Conservation (phyloP, 2,113 vertebrate species). For the Nycticorax nycticorax region DNA sequence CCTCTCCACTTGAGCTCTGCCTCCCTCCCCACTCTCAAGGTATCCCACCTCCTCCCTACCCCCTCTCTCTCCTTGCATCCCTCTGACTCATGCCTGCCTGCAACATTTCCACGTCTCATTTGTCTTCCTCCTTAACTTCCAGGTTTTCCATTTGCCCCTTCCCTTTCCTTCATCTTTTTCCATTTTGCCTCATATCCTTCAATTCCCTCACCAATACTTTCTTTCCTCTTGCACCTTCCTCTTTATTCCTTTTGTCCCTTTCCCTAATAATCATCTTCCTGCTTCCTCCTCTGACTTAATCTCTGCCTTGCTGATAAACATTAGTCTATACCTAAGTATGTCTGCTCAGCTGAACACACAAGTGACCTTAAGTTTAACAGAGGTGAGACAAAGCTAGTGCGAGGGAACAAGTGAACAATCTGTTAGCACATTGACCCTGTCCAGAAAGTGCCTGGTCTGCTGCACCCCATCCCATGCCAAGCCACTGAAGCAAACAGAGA, state of each 20-base stretch:
- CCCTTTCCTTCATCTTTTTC: not conserved
- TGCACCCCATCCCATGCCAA: not conserved
- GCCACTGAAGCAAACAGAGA: not conserved
- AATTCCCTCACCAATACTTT: not conserved
- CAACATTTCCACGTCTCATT: not conserved
- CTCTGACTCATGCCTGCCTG: not conserved
- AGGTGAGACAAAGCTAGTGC: not conserved
- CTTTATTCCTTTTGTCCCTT: not conserved
- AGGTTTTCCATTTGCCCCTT: not conserved
- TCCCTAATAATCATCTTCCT: not conserved
- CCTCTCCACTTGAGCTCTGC: accelerated
- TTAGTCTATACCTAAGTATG: not conserved
- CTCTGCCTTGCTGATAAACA: not conserved
- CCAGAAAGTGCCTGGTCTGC: not conserved
- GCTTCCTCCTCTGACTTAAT: not conserved
- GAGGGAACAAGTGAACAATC: not conserved
- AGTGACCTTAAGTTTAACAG: not conserved
- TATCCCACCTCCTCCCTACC: not conserved
- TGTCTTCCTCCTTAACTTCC: not conserved
- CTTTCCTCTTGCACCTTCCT: not conserved
- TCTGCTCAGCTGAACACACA: not conserved
- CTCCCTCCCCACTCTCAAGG: not conserved
- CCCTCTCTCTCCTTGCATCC: not conserved
- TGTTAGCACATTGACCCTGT: not conserved
- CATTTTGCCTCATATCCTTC: not conserved